Evolutionary conservation across 2,113 vertebrate genomes (phyloP).

Genomic region (Willisornis vidua): DNA sequence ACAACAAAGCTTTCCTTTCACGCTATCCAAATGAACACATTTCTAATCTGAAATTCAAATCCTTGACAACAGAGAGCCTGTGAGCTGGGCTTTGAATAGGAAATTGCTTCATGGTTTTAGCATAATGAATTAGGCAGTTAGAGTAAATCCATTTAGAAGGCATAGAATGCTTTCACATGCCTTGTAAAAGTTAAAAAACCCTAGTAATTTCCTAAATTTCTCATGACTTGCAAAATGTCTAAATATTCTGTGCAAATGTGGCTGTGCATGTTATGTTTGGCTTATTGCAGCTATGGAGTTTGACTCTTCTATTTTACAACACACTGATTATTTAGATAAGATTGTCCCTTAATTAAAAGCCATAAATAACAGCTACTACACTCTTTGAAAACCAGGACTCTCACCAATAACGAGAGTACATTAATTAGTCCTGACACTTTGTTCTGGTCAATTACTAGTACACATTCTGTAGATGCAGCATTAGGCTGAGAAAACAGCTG

Average conservation of each 20-base stretch:
- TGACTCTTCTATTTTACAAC: constrained; percentile 30
- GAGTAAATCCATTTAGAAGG: constrained; percentile 80
- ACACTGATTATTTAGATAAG: constrained; percentile 55
- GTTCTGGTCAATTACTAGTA: constrained; percentile 53
- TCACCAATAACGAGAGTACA: background rate
- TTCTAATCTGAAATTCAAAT: constrained; percentile 91
- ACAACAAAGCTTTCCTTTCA: constrained; percentile 86
- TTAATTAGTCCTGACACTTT: constrained; percentile 64
- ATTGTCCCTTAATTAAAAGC: constrained; percentile 56
- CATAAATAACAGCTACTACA: constrained; percentile 34
- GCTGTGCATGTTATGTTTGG: constrained; percentile 1
- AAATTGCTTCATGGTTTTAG: constrained; percentile 88
- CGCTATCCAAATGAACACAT: constrained; percentile 86
- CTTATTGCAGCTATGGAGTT: background rate
- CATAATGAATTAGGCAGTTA: constrained; percentile 85
- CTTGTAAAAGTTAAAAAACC: constrained; percentile 56
- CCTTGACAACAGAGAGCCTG: constrained; percentile 84
- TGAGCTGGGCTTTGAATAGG: constrained; percentile 83
- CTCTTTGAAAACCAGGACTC: background rate
- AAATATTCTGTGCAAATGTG: constrained; percentile 21
- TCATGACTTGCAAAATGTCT: constrained; percentile 59
- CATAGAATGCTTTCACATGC: constrained; percentile 77
- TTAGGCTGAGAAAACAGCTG: constrained; percentile 29
- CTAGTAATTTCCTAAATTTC: constrained; percentile 73
- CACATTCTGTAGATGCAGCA: constrained; percentile 15